Evolutionary conservation across 2,113 vertebrate genomes (phyloP).

Genomic region (Rhegmatorhina hoffmannsi): DNA sequence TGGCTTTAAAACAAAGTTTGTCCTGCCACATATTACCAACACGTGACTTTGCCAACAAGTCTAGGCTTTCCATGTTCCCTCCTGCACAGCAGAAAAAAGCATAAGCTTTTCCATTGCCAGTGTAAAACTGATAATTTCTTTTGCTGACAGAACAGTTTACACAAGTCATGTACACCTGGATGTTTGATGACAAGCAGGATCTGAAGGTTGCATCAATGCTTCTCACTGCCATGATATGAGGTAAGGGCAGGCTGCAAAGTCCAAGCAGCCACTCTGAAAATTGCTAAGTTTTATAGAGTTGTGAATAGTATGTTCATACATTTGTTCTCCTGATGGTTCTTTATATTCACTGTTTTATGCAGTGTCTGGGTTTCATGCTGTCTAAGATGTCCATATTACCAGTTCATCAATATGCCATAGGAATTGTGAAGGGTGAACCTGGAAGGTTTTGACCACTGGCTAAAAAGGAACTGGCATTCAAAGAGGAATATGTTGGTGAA

Average conservation of each 20-base stretch:
- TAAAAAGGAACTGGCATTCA: not conserved
- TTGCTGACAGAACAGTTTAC: not conserved
- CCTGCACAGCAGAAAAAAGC: not conserved
- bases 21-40: not conserved
- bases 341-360: not conserved
- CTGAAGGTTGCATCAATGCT: not conserved
- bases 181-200: not conserved
- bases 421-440: not conserved
- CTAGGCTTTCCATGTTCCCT: not conserved
- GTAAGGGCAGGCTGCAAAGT: not conserved
- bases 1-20: not conserved
- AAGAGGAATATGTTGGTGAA: not conserved
- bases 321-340: not conserved
- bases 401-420: fast-evolving
- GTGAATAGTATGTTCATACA: fast-evolving
- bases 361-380: not conserved
- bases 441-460: not conserved
- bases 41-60: not conserved
- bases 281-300: not conserved
- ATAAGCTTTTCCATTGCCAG: not conserved
- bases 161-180: not conserved
- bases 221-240: fast-evolving
- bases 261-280: not conserved
- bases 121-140: not conserved
- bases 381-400: not conserved